Evolutionary conservation across 2,797 vertebrate genomes (phyloP).

Genomic region (Hydrocynus forskahlii): DNA sequence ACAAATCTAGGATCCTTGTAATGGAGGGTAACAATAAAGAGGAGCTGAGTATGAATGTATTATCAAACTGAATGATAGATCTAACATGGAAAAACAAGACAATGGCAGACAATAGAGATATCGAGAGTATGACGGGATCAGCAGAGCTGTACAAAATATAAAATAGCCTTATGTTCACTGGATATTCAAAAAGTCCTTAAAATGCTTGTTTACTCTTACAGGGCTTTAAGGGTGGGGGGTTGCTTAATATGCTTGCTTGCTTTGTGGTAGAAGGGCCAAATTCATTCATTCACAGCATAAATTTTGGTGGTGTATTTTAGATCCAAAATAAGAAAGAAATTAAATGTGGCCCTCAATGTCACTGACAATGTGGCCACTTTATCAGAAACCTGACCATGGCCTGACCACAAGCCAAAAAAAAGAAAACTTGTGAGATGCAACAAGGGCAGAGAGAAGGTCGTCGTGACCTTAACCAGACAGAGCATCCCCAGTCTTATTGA

Average conservation of each 20-base stretch:
- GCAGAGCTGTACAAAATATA: conserved; percentile 8
- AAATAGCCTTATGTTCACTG: conserved; percentile 13
- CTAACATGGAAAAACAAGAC: conserved; percentile 29
- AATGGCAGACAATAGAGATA: conserved; percentile 34
- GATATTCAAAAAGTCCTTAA: conserved; percentile 38
- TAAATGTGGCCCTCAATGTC: conserved; percentile 27
- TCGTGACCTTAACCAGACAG: conserved; percentile 63
- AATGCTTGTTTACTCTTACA: background rate
- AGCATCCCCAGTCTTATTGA: conserved; percentile 69
- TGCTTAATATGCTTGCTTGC: background rate
- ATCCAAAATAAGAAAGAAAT: background rate
- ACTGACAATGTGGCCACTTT: conserved; percentile 3
- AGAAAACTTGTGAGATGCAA: conserved; percentile 49
- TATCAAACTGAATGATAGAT: conserved; percentile 40
- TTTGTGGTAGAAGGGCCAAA: background rate
- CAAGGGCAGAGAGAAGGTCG: conserved; percentile 62
- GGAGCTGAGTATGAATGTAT: conserved; percentile 28
- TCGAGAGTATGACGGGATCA: conserved; percentile 27
- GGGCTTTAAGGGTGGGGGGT: background rate
- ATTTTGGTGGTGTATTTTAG: background rate
- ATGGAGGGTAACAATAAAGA: conserved; percentile 19
- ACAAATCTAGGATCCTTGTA: background rate
- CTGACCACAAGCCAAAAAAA: conserved; percentile 54
- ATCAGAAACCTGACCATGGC: conserved; percentile 28
- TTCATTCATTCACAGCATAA: conserved; percentile 8